phyloP scores from a whole-genome alignment of 1,140 invertebrate genomes.

The Drosophila takahashii region DNA sequence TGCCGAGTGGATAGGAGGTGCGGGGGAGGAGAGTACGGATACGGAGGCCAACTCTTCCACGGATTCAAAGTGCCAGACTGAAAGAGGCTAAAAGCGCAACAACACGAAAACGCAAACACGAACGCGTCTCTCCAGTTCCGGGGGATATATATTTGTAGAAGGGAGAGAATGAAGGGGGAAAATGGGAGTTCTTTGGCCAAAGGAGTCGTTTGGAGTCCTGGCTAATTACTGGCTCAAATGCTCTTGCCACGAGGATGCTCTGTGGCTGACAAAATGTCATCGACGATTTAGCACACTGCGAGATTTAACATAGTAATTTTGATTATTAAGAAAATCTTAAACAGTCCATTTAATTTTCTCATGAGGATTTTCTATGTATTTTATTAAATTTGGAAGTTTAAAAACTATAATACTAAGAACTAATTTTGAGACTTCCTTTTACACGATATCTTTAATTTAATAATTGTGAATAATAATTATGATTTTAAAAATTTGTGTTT shows the following conservation, averaged over 20 bases:
- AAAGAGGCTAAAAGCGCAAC: slow-evolving; percentile 53
- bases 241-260: slow-evolving; percentile 34
- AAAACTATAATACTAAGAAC: too few species aligned
- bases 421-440: too few species aligned
- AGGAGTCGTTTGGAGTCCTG: slow-evolving; percentile 23
- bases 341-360: neutral
- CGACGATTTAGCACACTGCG: slow-evolving; percentile 32
- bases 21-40: neutral
- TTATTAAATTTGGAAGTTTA: neutral
- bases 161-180: too few species aligned
- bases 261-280: slow-evolving; percentile 34
- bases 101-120: slow-evolving; percentile 40
- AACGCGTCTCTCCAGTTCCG: slow-evolving; percentile 6
- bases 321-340: neutral
- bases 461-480: too few species aligned
- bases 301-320: neutral
- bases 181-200: slow-evolving; percentile 5
- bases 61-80: slow-evolving; percentile 46
- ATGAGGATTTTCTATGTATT: too few species aligned
- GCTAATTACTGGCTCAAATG: slow-evolving; percentile 46
- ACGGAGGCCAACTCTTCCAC: slow-evolving; percentile 18
- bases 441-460: too few species aligned
- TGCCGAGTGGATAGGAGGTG: slow-evolving; percentile 60
- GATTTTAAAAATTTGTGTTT: too few species aligned
- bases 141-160: too few species aligned